Evolutionary conservation across 2,888 invertebrate species (phyloP).

Genomic region (Melinopterus prodromus): DNA sequence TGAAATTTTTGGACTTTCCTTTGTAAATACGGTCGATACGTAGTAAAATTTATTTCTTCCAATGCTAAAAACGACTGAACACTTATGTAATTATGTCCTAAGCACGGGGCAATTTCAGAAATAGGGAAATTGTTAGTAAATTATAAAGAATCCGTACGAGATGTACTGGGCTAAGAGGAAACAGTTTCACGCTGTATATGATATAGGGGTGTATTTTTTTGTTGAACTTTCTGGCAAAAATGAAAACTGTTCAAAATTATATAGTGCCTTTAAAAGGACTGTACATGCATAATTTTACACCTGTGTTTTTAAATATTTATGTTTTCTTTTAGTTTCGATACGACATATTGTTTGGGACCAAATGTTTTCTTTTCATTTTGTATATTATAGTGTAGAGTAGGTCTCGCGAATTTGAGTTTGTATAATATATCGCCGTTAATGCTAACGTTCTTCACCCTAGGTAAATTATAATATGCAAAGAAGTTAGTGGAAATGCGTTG

Average conservation of each 20-base stretch:
- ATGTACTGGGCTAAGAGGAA: too few relatives aligned
- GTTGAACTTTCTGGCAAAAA: conserved; percentile 9
- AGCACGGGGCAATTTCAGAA: neutral
- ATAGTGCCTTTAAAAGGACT: conserved; percentile 24
- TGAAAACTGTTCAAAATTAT: conserved; percentile 24
- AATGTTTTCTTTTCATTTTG: conserved; percentile 15
- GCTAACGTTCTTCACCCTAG: too few relatives aligned
- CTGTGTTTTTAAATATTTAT: neutral
- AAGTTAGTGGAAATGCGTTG: too few relatives aligned
- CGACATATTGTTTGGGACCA: conserved; percentile 26
- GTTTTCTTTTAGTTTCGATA: conserved; percentile 5
- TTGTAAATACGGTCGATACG: conserved; percentile 37
- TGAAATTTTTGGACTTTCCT: conserved; percentile 56
- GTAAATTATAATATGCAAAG: too few relatives aligned
- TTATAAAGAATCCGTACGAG: neutral
- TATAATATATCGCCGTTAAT: neutral
- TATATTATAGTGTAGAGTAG: conserved; percentile 16
- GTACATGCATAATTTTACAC: conserved; percentile 4
- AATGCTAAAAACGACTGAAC: neutral
- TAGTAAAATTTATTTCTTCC: neutral
- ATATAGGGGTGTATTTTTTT: neutral
- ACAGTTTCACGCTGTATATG: too few relatives aligned
- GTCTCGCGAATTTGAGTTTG: neutral
- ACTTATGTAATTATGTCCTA: neutral
- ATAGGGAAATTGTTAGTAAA: conserved; percentile 10